phyloP scores from a whole-genome alignment of 1,140 invertebrate species.

The Ceratosolen solmsi region DNA sequence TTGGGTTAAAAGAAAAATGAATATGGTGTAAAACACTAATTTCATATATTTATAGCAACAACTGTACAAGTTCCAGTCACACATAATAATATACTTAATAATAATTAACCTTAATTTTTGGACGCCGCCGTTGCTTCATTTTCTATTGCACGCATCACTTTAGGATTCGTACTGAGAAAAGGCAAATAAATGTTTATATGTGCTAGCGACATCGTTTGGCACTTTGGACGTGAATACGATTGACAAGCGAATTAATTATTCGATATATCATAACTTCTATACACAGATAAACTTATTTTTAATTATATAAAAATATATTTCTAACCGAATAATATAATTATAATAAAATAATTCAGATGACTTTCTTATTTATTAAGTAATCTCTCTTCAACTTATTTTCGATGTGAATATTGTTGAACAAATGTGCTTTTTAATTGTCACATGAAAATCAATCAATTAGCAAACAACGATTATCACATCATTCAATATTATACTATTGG shows the following conservation, averaged over 20 bases:
- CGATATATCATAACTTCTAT: constrained; percentile 29
- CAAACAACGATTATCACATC: too few relatives aligned
- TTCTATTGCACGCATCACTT: constrained; percentile 43
- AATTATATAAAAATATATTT: constrained; percentile 43
- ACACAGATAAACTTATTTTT: constrained; percentile 34
- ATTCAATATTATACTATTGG: too few relatives aligned
- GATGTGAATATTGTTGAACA: neutral
- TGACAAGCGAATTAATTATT: constrained; percentile 4
- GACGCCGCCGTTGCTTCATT: constrained; percentile 26
- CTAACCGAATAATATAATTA: constrained; percentile 22
- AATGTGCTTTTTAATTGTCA: neutral
- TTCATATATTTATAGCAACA: constrained; percentile 74
- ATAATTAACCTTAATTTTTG: constrained; percentile 58
- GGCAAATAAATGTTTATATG: neutral
- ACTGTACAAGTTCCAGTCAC: constrained; percentile 72
- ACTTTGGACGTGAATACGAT: constrained; percentile 46
- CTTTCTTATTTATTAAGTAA: neutral
- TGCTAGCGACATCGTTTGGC: constrained; percentile 38
- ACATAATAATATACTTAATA: constrained; percentile 66
- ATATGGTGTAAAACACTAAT: constrained; percentile 72
- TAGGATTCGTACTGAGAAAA: constrained; percentile 48
- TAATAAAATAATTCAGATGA: constrained; percentile 23
- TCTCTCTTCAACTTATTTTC: neutral
- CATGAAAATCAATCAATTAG: neutral
- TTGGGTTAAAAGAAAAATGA: constrained; percentile 41